Conservation (phyloP, 2,797 vertebrate genomes). For the Spinus pinus region DNA sequence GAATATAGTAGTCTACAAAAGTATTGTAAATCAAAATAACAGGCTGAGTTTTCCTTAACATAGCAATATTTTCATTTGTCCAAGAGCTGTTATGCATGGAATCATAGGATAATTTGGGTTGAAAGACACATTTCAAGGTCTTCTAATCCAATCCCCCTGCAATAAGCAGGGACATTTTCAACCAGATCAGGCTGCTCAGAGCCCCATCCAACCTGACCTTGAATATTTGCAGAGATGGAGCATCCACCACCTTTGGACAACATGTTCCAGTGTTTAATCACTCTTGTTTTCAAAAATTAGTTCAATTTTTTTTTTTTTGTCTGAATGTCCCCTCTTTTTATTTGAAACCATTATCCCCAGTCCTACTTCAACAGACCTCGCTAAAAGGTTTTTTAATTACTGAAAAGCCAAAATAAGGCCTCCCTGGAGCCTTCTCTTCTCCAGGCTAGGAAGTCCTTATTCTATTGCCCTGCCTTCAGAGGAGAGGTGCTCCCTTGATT, state of each 20-base stretch:
- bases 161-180: not conserved
- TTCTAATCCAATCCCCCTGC: not conserved
- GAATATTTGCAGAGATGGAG: not conserved
- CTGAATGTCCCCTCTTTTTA: not conserved
- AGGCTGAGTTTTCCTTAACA: not conserved
- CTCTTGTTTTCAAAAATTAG: not conserved
- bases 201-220: not conserved
- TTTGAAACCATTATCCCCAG: not conserved
- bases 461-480: not conserved
- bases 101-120: not conserved
- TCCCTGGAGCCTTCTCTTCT: not conserved
- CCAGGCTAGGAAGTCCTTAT: too few relatives aligned
- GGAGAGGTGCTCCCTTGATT: not conserved
- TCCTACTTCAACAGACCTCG: not conserved
- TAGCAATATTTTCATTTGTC: not conserved
- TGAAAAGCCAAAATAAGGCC: not conserved
- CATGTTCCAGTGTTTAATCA: not conserved
- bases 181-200: not conserved
- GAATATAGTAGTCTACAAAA: not conserved
- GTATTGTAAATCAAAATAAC: not conserved
- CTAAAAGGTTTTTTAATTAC: not conserved
- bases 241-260: not conserved
- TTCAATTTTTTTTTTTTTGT: not conserved
- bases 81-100: not conserved
- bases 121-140: not conserved